These are phyloP conservation scores for Drosophila monieri DNA, from an alignment of 2,888 invertebrate species.

Conservation along the genomic window DNA sequence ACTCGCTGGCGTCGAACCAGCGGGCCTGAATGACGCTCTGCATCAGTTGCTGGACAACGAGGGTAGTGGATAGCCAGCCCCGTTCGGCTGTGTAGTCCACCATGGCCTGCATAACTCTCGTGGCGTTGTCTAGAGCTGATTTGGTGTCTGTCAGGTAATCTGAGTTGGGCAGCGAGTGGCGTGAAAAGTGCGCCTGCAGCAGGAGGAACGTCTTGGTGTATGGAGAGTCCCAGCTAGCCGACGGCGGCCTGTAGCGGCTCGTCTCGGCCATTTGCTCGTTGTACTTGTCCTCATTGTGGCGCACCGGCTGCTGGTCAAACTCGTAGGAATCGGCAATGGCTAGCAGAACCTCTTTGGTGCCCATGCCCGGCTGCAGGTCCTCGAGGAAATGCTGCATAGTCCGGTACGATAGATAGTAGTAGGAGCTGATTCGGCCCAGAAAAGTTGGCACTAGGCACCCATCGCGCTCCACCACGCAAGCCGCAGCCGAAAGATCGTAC, in stretches of 20 bases:
- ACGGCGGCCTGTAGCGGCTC: conserved; percentile 89
- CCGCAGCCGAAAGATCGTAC: conserved; percentile 88
- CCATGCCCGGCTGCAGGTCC: conserved; percentile 87
- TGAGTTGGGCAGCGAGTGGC: conserved; percentile 91
- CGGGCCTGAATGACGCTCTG: conserved; percentile 96
- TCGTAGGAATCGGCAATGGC: conserved; percentile 94
- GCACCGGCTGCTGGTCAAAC: conserved; percentile 96
- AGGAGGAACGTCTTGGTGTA: conserved; percentile 97
- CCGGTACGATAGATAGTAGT: conserved; percentile 97
- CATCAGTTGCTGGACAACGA: conserved; percentile 91
- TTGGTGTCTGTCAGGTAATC: conserved; percentile 99
- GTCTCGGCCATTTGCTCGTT: conserved; percentile 94
- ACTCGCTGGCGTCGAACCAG: conserved; percentile 91
- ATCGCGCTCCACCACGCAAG: conserved; percentile 91
- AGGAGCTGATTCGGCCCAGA: conserved; percentile 97
- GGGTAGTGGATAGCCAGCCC: conserved; percentile 93
- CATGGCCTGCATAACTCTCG: conserved; percentile 98
- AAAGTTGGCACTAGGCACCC: conserved; percentile 86
- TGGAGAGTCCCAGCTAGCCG: conserved; percentile 93
- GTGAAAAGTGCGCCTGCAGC: conserved; percentile 97
- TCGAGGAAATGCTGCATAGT: conserved; percentile 94
- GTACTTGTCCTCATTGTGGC: conserved; percentile 97
- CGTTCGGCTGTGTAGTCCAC: conserved; percentile 95
- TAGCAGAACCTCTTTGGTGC: conserved; percentile 89
- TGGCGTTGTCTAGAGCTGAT: conserved; percentile 97